Base-by-base conservation (phyloP, 2,797 vertebrate species). In the Phrynocephalus guinanensis region DNA sequence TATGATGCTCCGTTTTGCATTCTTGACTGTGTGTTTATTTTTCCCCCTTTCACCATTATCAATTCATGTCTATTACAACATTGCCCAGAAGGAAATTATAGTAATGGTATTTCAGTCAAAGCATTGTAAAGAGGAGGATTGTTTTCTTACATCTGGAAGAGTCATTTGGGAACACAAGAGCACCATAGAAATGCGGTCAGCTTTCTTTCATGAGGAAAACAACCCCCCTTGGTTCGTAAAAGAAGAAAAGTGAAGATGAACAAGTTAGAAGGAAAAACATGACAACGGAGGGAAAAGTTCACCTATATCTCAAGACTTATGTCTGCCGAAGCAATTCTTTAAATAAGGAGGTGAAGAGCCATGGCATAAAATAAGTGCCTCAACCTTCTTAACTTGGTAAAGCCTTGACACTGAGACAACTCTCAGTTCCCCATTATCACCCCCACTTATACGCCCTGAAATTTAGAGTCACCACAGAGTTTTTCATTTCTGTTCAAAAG, bases 111-210 rank as follows among this genome's bases (percentile, higher is more conserved):
- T 30, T 0, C 18, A 0, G 33, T 70, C 78, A 86, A 20, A 90
- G 52, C 16, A 78, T 6, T 63, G 20, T 0, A 2, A 16, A 48
- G 56, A 20, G 0, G 84, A 66, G 0, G 63, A 88, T 22, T 88
- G 63, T 88, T 78, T 86, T 86, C 82, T 86, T 86, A 71, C 56
- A 6, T 76, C 67, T 10, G 2, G 4, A 9, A 78, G 0, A 68
- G 81, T 3, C 20, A 68, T 18, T 76, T 48, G 79, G 87, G 0
- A 73, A 16, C 87, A 92, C 87, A 93, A 82, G 79, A 9, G 73
- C 52, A 87, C 15, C 56, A 2, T 6, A 83, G 0, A 9, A 66
- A 0, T 82, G 82, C 79, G 68, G 87, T 71, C 30, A 22, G 33
- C 48, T 73, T 86, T 79, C 16, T 85, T 78, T 44, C 33, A 44